Evolutionary conservation across 2,888 invertebrate species (phyloP).

Genomic region (Phaedon cochleariae): DNA sequence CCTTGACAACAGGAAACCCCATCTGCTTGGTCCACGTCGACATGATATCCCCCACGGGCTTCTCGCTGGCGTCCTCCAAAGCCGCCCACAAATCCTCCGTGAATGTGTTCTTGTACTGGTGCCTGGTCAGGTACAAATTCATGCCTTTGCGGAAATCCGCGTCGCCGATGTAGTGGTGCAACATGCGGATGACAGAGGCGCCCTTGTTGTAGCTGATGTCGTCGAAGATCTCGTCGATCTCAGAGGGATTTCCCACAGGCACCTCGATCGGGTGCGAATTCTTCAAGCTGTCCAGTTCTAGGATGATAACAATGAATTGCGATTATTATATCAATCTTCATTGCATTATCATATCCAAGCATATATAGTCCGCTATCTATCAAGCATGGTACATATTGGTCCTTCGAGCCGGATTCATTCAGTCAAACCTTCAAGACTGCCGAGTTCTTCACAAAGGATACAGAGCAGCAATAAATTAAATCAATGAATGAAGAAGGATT

Average conservation of each 20-base stretch:
- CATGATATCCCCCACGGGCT: slow-evolving; percentile 93
- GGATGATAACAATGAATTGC: too few species aligned
- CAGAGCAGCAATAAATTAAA: too few species aligned
- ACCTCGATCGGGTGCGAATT: slow-evolving; percentile 98
- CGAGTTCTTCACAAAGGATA: too few species aligned
- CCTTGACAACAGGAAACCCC: slow-evolving; percentile 94
- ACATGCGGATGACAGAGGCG: slow-evolving; percentile 93
- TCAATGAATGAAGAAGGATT: too few species aligned
- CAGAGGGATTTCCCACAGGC: slow-evolving; percentile 91
- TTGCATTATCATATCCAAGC: too few species aligned
- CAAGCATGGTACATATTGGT: too few species aligned
- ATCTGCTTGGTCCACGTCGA: slow-evolving; percentile 97
- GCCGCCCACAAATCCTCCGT: slow-evolving; percentile 95
- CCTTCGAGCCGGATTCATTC: too few species aligned
- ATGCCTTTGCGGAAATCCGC: slow-evolving; percentile 92
- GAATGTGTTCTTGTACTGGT: slow-evolving; percentile 89
- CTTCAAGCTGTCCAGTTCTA: slow-evolving; percentile 84
- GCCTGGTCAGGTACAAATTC: slow-evolving; percentile 86
- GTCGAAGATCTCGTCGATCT: slow-evolving; percentile 98
- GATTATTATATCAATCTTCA: too few species aligned
- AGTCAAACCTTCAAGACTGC: too few species aligned
- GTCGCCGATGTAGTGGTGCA: slow-evolving; percentile 93
- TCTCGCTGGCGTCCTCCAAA: slow-evolving; percentile 85
- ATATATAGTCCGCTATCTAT: too few species aligned
- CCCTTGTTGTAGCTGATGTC: slow-evolving; percentile 97